A percentile compares a stretch with the other conserved stretches of the same genome.
phyloP scores from a whole-genome alignment of 2,113 vertebrate species.

The Calidris pugnax region DNA sequence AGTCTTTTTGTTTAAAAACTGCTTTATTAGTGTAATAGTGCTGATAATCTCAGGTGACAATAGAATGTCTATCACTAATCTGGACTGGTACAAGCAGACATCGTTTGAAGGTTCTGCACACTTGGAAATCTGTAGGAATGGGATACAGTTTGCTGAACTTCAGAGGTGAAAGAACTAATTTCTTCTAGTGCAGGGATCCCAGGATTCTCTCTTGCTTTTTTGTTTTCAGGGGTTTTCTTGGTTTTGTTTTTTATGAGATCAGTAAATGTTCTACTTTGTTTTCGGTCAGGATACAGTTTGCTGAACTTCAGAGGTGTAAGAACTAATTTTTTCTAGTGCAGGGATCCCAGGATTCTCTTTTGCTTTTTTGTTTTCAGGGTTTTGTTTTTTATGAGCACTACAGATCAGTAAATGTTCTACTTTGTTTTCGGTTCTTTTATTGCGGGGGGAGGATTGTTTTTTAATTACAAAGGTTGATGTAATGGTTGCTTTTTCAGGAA shows the following conservation, averaged over 20 bases:
- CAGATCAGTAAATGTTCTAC: background rate
- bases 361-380: background rate
- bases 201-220: background rate
- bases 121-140: background rate
- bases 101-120: background rate
- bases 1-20: background rate
- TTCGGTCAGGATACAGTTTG: accelerated
- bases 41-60: background rate
- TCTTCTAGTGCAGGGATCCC: background rate
- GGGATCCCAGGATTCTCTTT: background rate
- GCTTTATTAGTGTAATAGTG: background rate
- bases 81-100: background rate
- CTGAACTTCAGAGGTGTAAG: background rate
- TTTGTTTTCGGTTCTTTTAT: background rate
- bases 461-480: background rate
- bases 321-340: background rate
- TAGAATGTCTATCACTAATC: background rate
- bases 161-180: background rate
- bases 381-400: background rate
- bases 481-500: slow-evolving; percentile 80
- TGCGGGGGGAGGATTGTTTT: background rate
- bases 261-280: too few species aligned
- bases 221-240: background rate
- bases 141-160: background rate
- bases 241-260: background rate